phyloP scores from a whole-genome alignment of 2,113 vertebrate species.

The Crotalus tigris region DNA sequence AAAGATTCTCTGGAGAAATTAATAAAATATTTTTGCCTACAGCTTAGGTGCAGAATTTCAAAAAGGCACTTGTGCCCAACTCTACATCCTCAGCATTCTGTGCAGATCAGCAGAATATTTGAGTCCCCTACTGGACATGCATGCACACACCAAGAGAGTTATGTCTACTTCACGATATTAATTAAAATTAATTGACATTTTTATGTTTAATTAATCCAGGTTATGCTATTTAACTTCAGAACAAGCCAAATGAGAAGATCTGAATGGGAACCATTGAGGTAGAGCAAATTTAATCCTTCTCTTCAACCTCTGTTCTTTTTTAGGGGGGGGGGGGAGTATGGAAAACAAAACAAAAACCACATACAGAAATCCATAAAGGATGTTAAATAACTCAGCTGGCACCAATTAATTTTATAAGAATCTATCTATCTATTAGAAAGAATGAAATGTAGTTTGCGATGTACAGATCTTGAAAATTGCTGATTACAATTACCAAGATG shows the following conservation, averaged over 20 bases:
- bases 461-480: no score
- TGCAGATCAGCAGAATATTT: background rate
- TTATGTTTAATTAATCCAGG: background rate
- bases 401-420: background rate
- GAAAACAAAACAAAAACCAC: background rate
- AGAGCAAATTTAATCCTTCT: background rate
- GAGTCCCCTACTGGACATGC: background rate
- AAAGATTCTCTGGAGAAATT: background rate
- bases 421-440: no score
- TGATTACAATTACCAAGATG: background rate
- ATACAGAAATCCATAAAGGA: background rate
- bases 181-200: background rate
- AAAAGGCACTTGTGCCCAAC: background rate
- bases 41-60: background rate
- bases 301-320: background rate
- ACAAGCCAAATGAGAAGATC: background rate
- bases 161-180: background rate
- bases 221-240: background rate
- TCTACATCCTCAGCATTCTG: background rate
- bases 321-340: accelerated
- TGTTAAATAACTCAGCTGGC: background rate
- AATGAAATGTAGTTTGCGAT: no score
- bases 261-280: background rate
- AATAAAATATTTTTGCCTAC: background rate
- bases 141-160: background rate